phyloP scores from a whole-genome alignment of 2,113 vertebrate genomes.

The Bambusicola thoracicus region DNA sequence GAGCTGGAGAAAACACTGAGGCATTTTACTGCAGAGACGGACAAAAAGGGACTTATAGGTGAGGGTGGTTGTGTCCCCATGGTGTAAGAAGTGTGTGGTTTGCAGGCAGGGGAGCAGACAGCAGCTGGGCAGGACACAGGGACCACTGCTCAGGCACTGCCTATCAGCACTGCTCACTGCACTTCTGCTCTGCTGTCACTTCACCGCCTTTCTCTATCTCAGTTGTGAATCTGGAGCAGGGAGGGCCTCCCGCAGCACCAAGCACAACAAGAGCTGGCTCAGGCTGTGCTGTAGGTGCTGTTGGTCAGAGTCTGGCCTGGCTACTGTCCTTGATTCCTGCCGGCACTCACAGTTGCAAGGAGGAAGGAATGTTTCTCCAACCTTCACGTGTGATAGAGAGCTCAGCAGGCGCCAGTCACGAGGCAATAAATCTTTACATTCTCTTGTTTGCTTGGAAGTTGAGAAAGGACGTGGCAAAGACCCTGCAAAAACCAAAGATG shows the following conservation, averaged over 20 bases:
- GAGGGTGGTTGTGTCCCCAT: neutral
- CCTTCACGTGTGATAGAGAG: rapidly evolving
- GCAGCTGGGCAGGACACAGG: neutral
- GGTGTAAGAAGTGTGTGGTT: neutral
- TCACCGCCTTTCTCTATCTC: neutral
- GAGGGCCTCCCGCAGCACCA: rapidly evolving
- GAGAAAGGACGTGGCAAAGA: neutral
- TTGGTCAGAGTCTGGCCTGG: neutral
- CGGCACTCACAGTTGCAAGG: neutral
- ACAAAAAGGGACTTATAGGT: conserved; percentile 44
- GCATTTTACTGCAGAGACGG: conserved; percentile 17
- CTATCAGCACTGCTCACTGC: neutral
- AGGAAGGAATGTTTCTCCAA: neutral
- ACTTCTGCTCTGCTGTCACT: rapidly evolving
- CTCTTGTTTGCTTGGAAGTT: neutral
- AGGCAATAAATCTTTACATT: neutral
- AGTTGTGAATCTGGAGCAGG: neutral
- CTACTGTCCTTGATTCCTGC: no score
- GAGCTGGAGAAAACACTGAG: conserved; percentile 29
- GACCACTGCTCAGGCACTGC: neutral
- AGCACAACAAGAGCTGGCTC: neutral
- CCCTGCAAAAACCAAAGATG: neutral
- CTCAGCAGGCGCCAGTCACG: neutral
- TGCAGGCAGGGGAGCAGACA: neutral
- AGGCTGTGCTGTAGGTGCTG: neutral